Conservation (phyloP, 1,140 invertebrate genomes). For the Lutraria rhynchaena region DNA sequence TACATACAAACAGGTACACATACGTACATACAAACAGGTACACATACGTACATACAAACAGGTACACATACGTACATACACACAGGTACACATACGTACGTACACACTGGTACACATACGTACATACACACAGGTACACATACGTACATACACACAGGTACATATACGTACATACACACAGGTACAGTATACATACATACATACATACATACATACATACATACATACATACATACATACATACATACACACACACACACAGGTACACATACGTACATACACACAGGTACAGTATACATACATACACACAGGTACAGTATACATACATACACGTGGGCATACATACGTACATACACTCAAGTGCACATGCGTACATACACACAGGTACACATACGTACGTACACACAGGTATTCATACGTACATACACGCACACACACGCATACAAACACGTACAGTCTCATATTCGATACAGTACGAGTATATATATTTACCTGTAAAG, state of each 20-base stretch:
- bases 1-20: conserved; percentile 10
- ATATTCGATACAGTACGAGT: neutral
- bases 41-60: conserved; percentile 7
- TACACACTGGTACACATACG: no score
- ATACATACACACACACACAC: conserved; percentile 36
- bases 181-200: no score
- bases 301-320: no score
- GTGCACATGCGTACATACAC: conserved; percentile 23
- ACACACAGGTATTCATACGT: conserved; percentile 11
- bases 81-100: conserved; percentile 39
- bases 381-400: conserved; percentile 35
- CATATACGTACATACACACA: no score
- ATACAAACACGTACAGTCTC: conserved; percentile 37
- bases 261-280: no score
- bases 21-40: conserved; percentile 4
- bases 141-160: no score
- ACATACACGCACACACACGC: conserved; percentile 26
- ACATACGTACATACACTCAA: conserved; percentile 20
- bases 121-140: conserved; percentile 16
- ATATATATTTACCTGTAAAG: conserved; percentile 83
- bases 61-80: conserved; percentile 24
- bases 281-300: no score
- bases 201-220: no score
- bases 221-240: conserved; percentile 1
- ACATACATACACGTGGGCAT: no score